A percentile compares a stretch with the other conserved stretches of the same genome.
Conservation (phyloP, 2,888 invertebrate species). For the Microctonus hyperodae region DNA sequence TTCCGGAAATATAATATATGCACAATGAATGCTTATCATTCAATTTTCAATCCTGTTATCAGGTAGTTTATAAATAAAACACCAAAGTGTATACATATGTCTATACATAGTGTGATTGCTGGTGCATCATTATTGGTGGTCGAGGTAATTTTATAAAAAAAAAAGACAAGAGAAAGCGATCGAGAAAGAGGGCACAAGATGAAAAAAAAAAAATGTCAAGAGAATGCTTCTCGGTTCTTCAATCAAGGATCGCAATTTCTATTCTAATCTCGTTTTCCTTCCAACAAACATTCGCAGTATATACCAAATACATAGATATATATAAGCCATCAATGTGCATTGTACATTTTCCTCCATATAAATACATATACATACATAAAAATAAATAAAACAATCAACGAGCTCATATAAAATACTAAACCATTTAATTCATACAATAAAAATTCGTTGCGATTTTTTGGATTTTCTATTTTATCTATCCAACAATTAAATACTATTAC, state of each 20-base stretch:
- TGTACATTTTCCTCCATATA: too few relatives aligned
- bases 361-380: background rate
- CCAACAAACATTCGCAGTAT: background rate
- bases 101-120: too few relatives aligned
- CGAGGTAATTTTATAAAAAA: too few relatives aligned
- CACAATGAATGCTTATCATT: background rate
- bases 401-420: too few relatives aligned
- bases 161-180: background rate
- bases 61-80: too few relatives aligned
- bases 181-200: background rate
- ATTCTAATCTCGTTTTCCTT: background rate
- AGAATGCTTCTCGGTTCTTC: background rate
- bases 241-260: slow-evolving; percentile 4
- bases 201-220: background rate
- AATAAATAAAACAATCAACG: background rate
- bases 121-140: too few relatives aligned
- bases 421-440: too few relatives aligned
- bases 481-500: too few relatives aligned
- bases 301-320: background rate
- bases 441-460: too few relatives aligned
- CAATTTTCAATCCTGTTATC: background rate
- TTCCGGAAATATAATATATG: background rate
- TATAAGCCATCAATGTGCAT: too few relatives aligned
- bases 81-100: too few relatives aligned
- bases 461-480: too few relatives aligned